A percentile compares a stretch with the other conserved stretches of the same genome.
These are phyloP conservation scores for Omphaloscelis lunosa DNA, from an alignment of 2,888 invertebrate genomes.

Conservation along the genomic window DNA sequence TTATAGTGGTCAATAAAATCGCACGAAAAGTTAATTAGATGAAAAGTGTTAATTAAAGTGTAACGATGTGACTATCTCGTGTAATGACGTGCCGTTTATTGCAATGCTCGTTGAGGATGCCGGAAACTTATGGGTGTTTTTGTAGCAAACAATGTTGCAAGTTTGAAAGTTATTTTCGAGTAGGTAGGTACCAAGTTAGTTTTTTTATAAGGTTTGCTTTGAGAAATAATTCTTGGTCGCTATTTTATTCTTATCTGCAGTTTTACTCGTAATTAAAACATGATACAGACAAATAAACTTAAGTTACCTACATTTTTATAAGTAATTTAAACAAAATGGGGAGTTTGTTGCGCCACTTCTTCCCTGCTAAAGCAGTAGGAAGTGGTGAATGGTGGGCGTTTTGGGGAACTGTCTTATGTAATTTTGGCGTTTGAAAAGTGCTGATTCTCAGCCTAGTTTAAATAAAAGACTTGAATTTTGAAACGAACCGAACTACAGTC, in stretches of 20 bases:
- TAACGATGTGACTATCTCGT: conserved; percentile 34
- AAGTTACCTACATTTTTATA: no score
- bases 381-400: no score
- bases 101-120: conserved; percentile 1
- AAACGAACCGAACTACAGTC: background rate
- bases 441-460: no score
- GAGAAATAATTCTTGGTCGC: background rate
- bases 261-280: background rate
- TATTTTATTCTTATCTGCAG: background rate
- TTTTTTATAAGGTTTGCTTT: conserved; percentile 2
- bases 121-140: conserved; percentile 5
- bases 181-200: background rate
- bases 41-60: conserved; percentile 61
- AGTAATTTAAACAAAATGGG: no score
- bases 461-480: no score
- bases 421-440: no score
- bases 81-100: conserved; percentile 35
- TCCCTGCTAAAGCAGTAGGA: no score
- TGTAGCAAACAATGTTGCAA: conserved; percentile 3
- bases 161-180: conserved; percentile 4
- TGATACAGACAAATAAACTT: no score
- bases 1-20: conserved; percentile 4
- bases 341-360: no score
- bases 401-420: no score
- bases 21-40: conserved; percentile 48